Percentiles rank a stretch among this genome's conserved stretches.
These are phyloP conservation scores for Hirtodrosophila duncani DNA, from an alignment of 2,888 invertebrate genomes.

Conservation along the genomic window DNA sequence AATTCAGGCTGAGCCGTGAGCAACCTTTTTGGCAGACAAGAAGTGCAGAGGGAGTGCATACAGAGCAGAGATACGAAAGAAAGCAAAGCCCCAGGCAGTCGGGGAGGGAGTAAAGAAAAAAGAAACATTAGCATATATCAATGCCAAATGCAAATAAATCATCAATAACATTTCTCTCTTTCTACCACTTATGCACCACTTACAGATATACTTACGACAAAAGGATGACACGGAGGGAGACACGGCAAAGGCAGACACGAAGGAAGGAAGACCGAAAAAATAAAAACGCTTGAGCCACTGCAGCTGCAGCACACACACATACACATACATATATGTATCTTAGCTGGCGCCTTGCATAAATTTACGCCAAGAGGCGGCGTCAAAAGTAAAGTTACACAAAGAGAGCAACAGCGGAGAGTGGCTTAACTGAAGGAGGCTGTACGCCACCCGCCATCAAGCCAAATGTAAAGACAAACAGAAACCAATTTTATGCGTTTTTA, in stretches of 20 bases:
- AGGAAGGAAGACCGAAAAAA: background rate
- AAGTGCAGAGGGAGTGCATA: background rate
- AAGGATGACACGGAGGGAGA: conserved; percentile 9
- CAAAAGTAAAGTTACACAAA: no score
- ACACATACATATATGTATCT: conserved; percentile 15
- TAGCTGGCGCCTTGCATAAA: conserved; percentile 59
- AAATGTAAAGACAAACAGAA: conserved; percentile 68
- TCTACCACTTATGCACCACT: conserved; percentile 68
- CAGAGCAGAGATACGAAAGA: no score
- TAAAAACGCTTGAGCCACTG: conserved; percentile 35
- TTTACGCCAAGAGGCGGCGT: conserved; percentile 50
- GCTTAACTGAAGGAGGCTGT: background rate
- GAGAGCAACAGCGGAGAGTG: background rate
- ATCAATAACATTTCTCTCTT: conserved; percentile 67
- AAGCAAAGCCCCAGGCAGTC: no score
- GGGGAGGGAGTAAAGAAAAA: conserved; percentile 5
- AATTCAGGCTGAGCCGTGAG: no score
- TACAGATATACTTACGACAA: conserved; percentile 64
- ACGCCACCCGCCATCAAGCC: background rate
- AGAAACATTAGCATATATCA: conserved; percentile 70
- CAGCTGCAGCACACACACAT: conserved; percentile 23
- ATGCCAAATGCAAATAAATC: conserved; percentile 73
- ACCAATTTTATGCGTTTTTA: conserved; percentile 74
- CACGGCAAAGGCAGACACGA: background rate
- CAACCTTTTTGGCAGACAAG: conserved; percentile 36